Conservation (phyloP, 2,113 vertebrate genomes). For the Anoplopoma fimbria region DNA sequence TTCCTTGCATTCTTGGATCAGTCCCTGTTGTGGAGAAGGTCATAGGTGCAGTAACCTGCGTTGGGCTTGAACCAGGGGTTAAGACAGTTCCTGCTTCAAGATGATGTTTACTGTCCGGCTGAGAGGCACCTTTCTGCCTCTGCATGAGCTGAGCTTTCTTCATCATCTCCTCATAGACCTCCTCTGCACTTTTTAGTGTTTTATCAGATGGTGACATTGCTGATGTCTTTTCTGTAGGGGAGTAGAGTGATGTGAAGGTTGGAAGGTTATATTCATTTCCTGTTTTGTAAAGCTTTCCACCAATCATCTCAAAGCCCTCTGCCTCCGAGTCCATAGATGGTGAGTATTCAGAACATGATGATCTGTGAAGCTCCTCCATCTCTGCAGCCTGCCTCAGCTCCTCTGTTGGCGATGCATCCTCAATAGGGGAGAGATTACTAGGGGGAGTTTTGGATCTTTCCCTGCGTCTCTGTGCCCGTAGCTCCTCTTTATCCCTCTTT, state of each 20-base stretch:
- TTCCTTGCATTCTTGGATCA: constrained; percentile 87
- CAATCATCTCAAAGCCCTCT: constrained; percentile 90
- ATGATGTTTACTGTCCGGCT: constrained; percentile 86
- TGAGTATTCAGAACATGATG: constrained; percentile 97
- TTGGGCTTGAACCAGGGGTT: constrained; percentile 96
- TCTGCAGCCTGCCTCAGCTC: constrained; percentile 96
- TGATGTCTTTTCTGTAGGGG: constrained; percentile 90
- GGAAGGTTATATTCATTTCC: constrained; percentile 98
- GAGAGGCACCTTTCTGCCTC: constrained; percentile 79
- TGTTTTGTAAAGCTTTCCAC: constrained; percentile 93
- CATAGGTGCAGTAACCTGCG: constrained; percentile 91
- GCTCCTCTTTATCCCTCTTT: constrained; percentile 96
- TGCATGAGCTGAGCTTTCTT: constrained; percentile 96
- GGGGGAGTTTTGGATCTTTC: constrained; percentile 98
- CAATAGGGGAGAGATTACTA: constrained; percentile 97
- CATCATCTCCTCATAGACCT: constrained; percentile 99
- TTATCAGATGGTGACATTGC: constrained; percentile 84
- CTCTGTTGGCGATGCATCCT: constrained; percentile 97
- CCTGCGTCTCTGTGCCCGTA: constrained; percentile 94
- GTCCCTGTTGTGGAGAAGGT: constrained; percentile 86
- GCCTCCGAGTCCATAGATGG: constrained; percentile 98
- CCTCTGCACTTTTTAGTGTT: constrained; percentile 96
- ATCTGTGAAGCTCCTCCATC: constrained; percentile 99
- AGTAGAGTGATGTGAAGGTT: constrained; percentile 97
- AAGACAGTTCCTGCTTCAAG: constrained; percentile 90